phyloP scores from a whole-genome alignment of 2,888 invertebrate species.

The Nymphalis c-album region DNA sequence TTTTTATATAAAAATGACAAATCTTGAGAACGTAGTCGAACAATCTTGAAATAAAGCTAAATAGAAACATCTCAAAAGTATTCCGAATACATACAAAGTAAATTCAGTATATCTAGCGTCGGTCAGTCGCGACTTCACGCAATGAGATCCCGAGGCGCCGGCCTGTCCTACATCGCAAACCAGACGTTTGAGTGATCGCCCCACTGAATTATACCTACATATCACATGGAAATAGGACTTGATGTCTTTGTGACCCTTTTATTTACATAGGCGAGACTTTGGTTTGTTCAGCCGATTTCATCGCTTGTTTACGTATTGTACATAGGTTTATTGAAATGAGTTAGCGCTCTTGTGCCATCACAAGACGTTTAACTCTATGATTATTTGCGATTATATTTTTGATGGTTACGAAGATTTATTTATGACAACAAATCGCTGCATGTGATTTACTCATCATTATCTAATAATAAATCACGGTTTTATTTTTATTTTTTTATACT shows the following conservation, averaged over 20 bases:
- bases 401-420: too few species aligned
- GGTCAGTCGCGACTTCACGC: slow-evolving; percentile 56
- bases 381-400: too few species aligned
- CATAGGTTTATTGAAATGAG: neutral
- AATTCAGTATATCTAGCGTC: slow-evolving; percentile 40
- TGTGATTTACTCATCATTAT: too few species aligned
- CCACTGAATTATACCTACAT: slow-evolving; percentile 29
- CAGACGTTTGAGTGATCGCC: slow-evolving; percentile 38
- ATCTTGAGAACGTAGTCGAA: neutral
- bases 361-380: too few species aligned
- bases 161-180: slow-evolving; percentile 40
- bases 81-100: slow-evolving; percentile 8
- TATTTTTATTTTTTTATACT: too few species aligned
- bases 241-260: slow-evolving; percentile 17
- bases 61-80: slow-evolving; percentile 8
- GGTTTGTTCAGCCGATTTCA: slow-evolving; percentile 9
- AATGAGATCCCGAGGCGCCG: slow-evolving; percentile 53
- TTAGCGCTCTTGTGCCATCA: neutral
- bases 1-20: neutral
- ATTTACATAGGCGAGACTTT: slow-evolving; percentile 21
- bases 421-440: too few species aligned
- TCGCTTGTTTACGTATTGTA: neutral
- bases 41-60: neutral
- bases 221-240: slow-evolving; percentile 22
- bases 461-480: too few species aligned